These are phyloP conservation scores for Poecile atricapillus DNA, from an alignment of 2,113 vertebrate genomes.

Conservation along the genomic window DNA sequence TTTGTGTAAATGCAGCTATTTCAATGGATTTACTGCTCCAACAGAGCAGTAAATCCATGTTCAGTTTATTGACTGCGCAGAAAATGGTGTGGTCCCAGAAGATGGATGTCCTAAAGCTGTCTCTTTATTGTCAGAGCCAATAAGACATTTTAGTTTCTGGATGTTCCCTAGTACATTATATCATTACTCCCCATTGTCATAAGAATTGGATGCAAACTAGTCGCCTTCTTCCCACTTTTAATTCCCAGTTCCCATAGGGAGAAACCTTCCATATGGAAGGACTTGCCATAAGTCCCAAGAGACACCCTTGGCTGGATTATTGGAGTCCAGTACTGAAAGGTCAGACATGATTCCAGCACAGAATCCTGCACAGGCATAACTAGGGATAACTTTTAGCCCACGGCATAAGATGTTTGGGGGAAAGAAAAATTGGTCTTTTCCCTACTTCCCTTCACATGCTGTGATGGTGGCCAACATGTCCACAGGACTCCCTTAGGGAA, in stretches of 20 bases:
- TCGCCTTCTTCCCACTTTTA: neutral
- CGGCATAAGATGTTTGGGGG: neutral
- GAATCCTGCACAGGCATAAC: neutral
- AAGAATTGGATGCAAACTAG: neutral
- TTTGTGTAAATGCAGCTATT: neutral
- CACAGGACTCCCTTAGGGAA: neutral
- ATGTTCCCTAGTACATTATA: neutral
- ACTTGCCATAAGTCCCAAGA: neutral
- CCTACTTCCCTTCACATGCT: neutral
- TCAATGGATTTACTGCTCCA: neutral
- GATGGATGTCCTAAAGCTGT: neutral
- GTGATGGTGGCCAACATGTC: neutral
- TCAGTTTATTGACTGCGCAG: neutral
- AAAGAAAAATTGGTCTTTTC: neutral
- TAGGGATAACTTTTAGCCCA: neutral
- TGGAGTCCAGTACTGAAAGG: neutral
- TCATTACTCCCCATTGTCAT: accelerated
- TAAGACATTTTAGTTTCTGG: neutral
- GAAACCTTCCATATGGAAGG: neutral
- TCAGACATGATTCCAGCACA: neutral
- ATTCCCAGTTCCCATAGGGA: neutral
- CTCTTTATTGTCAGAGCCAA: neutral
- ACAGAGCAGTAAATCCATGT: neutral
- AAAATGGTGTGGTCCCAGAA: neutral
- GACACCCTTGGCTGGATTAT: neutral